Evolutionary conservation across 2,888 invertebrate genomes (phyloP), one percentile per base, ranked within the genome.

Genomic region (Macrophya annulata): DNA sequence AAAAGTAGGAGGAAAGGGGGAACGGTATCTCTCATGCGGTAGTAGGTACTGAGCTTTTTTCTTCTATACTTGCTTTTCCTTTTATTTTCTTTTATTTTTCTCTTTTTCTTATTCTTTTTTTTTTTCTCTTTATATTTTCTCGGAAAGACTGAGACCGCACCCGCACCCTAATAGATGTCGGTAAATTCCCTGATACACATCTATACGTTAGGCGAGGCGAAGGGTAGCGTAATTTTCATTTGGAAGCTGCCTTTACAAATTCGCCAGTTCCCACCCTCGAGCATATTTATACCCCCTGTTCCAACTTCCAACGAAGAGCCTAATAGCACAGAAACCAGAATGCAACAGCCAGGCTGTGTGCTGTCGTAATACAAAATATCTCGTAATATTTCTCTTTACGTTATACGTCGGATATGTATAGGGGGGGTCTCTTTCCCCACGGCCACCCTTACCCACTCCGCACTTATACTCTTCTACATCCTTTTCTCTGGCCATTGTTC

Each of bases 201-300:
- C 77, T 77, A 77, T 77, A 37, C 77, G 48, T 51, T 17, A 77
- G 77, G 10, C 43, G 77, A 31, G 55, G 55, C 77, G 77, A 77
- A 55, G 77, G 77, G 62, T 43, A 45, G 81, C 79, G 68, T 83
- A 68, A 83, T 83, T 83, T 86, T 85, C 81, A 79, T 84, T 84
- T 45, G 51, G 51, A 83, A 51, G 79, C 68, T n/a, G 77, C 84
- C 77, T 74, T 84, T 84, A 86, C 65, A 84, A 84, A 84, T 62
- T 68, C 85, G 84, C 48, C 55, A 59, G 43, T 72, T 59, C 68
- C 74, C 48, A 12, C 85, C 65, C 21, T 25, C 59, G n/a, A 85
- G 87, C 85, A 87, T 89, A 89, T 90, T 89, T 89, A 90, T 89
- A 86, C 85, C 87, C 86, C 81, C 84, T 85, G 87, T 86, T 72